Evolutionary conservation across 2,888 invertebrate species (phyloP), one percentile per base, ranked within the genome.

Genomic region (Stictocephala bisonia): DNA sequence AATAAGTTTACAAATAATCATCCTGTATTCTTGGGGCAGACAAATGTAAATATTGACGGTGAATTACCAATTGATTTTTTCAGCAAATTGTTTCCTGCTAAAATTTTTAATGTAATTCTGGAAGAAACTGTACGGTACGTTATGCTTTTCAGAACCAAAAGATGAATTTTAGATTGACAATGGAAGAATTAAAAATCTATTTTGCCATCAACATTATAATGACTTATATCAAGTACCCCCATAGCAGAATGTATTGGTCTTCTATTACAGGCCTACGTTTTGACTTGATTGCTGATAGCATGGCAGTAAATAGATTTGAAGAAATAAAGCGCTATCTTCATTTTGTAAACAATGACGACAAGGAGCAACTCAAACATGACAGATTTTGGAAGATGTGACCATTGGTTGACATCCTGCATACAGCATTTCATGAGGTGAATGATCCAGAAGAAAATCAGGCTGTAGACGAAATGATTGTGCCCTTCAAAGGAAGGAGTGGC

Each of bases 161-260:
- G 70, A 27, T 68, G 31, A n/a, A 44, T 29, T 58, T 69, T 11
- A 56, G 29, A 20, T 11, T 67, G 15, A 66, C 66, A 9, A 56
- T 26, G 29, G 50, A 50, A 40, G 77, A 77, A 41, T 67, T 75
- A 9, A 74, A 74, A 60, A 35, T 40, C 35, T 76, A 74, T 72
- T 70, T 75, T 50, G 75, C 66, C 9, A 69, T 76, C 26, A 77
- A 78, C 72, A 71, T 74, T 51, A 73, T 76, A 41, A 78, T 77
- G 75, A 75, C 75, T 7, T 78, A 75, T 44, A 77, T 78, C 15
- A 71, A 75, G 22, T 77, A 75, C 51, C 75, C 74, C 15, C 26
- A 18, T 27, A 53, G 53, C 29, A 68, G 74, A 53, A 75, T 78
- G 74, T 53, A 71, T 29, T 51, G 56, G 70, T 70, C 56, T 22